Evolutionary conservation across 2,888 invertebrate genomes (phyloP).

Genomic region (Acleris sparsana): DNA sequence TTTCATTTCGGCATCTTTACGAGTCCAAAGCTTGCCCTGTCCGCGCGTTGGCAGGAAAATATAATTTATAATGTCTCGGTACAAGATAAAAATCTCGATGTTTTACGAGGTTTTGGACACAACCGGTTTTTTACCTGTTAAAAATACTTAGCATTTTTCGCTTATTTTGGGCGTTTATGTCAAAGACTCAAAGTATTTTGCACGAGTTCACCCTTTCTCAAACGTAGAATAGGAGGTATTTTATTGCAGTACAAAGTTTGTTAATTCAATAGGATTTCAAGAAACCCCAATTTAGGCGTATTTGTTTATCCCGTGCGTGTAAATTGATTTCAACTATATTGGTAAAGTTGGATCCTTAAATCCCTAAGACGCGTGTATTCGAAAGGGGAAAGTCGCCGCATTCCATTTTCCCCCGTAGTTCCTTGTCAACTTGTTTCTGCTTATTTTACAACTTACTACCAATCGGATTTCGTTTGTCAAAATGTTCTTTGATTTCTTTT

Average conservation of each 20-base stretch:
- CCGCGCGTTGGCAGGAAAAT: slow-evolving; percentile 41
- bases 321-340: slow-evolving; percentile 69
- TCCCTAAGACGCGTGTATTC: slow-evolving; percentile 49
- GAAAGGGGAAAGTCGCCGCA: slow-evolving; percentile 55
- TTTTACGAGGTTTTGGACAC: slow-evolving; percentile 42
- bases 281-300: slow-evolving; percentile 34
- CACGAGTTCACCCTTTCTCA: neutral
- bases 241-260: slow-evolving; percentile 15
- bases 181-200: neutral
- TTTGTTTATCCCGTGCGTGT: slow-evolving; percentile 47
- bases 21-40: slow-evolving; percentile 31
- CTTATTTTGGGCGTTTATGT: slow-evolving; percentile 3
- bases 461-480: slow-evolving; percentile 35
- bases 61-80: slow-evolving; percentile 41
- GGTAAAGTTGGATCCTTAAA: slow-evolving; percentile 67
- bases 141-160: slow-evolving; percentile 19
- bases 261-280: slow-evolving; percentile 33
- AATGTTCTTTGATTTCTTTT: slow-evolving; percentile 38
- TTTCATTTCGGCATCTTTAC: slow-evolving; percentile 34
- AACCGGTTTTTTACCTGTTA: slow-evolving; percentile 31
- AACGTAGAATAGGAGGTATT: neutral
- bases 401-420: slow-evolving; percentile 42
- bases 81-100: slow-evolving; percentile 43
- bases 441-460: slow-evolving; percentile 48
- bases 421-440: slow-evolving; percentile 50